A percentile compares a stretch with the other conserved stretches of the same genome.
phyloP scores from a whole-genome alignment of 2,888 invertebrate genomes.

The Plemyria rubiginata region DNA sequence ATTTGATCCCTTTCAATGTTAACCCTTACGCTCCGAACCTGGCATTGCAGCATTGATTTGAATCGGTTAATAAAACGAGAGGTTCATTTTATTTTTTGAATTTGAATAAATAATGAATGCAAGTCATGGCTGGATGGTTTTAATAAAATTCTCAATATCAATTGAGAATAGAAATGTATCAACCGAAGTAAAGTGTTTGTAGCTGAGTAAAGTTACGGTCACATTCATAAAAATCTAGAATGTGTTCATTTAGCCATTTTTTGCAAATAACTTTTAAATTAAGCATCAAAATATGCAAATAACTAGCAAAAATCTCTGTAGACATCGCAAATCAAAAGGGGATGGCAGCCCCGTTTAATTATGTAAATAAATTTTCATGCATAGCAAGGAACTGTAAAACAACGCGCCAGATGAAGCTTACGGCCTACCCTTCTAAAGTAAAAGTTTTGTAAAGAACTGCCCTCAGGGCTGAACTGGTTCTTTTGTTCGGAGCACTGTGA shows the following conservation, averaged over 20 bases:
- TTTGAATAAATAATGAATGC: background rate
- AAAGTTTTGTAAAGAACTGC: slow-evolving; percentile 74
- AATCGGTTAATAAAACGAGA: slow-evolving; percentile 70
- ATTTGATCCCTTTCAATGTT: slow-evolving; percentile 76
- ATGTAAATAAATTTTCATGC: slow-evolving; percentile 82
- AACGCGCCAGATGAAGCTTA: slow-evolving; percentile 72
- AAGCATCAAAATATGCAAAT: slow-evolving; percentile 76
- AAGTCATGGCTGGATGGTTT: slow-evolving; percentile 2
- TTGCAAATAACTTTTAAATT: slow-evolving; percentile 46
- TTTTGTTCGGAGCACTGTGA: slow-evolving; percentile 53
- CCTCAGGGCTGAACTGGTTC: slow-evolving; percentile 64
- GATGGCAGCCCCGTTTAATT: slow-evolving; percentile 74
- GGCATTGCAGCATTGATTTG: slow-evolving; percentile 76
- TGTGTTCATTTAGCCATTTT: background rate
- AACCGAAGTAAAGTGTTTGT: background rate
- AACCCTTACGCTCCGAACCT: slow-evolving; percentile 71
- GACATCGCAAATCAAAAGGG: slow-evolving; percentile 78
- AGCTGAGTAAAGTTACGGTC: background rate
- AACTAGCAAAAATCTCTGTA: slow-evolving; percentile 67
- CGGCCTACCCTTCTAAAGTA: slow-evolving; percentile 62
- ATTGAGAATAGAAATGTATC: background rate
- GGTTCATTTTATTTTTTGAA: slow-evolving; percentile 17
- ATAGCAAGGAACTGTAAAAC: slow-evolving; percentile 76
- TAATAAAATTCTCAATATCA: background rate
- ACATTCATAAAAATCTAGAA: no score